phyloP scores from a whole-genome alignment of 1,140 invertebrate genomes.

The Plectrocnemia conspersa region DNA sequence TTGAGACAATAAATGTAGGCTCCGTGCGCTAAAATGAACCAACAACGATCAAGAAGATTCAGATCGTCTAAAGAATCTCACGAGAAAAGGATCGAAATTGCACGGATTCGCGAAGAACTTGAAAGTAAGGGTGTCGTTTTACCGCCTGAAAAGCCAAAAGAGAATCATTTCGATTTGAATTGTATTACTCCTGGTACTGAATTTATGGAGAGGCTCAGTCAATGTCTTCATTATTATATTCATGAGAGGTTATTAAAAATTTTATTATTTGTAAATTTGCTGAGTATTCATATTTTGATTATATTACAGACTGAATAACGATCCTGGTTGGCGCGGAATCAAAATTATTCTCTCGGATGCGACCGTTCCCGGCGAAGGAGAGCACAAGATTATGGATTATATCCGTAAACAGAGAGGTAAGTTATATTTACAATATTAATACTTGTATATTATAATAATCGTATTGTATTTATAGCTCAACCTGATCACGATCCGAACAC shows the following conservation, averaged over 20 bases:
- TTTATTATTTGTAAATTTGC: conserved; percentile 9
- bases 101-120: conserved; percentile 71
- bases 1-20: conserved; percentile 54
- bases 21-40: conserved; percentile 99
- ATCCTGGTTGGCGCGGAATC: conserved; percentile 92
- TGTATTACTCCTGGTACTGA: conserved; percentile 98
- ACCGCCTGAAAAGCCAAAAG: conserved; percentile 86
- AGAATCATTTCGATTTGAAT: conserved; percentile 95
- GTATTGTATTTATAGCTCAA: conserved; percentile 57
- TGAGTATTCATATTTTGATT: conserved; percentile 5
- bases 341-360: conserved; percentile 98
- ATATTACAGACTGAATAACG: conserved; percentile 72
- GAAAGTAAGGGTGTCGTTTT: conserved; percentile 68
- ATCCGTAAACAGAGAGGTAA: conserved; percentile 88
- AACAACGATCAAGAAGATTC: conserved; percentile 95
- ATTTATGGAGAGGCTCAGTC: conserved; percentile 93
- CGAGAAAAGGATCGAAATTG: conserved; percentile 87
- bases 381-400: conserved; percentile 99
- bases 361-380: conserved; percentile 97
- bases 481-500: conserved; percentile 98
- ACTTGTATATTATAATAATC: too few species aligned
- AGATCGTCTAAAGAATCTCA: conserved; percentile 91
- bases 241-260: conserved; percentile 63
- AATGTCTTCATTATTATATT: conserved; percentile 94
- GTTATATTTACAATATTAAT: too few species aligned